Conservation (phyloP, 2,113 vertebrate species). For the Varanus komodoensis region DNA sequence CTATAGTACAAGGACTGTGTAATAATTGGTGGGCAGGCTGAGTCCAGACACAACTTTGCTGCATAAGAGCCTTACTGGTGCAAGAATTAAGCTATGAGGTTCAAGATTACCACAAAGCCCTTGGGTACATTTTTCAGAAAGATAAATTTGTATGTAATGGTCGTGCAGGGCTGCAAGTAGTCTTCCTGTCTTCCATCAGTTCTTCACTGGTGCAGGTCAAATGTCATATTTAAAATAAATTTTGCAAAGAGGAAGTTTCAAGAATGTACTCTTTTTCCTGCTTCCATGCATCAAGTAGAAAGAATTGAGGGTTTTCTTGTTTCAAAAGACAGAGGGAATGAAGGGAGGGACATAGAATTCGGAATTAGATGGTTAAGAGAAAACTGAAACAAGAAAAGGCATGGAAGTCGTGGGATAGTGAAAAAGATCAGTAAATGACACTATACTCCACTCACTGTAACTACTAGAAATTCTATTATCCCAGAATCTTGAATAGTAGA, state of each 20-base stretch:
- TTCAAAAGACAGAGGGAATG: background rate
- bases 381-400: too few relatives aligned
- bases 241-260: background rate
- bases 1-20: background rate
- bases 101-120: background rate
- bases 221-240: background rate
- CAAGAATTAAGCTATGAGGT: background rate
- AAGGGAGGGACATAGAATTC: too few relatives aligned
- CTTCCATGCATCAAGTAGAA: background rate
- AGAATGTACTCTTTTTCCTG: background rate
- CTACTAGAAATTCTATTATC: background rate
- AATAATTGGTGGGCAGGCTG: too few relatives aligned
- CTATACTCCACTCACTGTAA: background rate
- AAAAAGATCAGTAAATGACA: background rate
- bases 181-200: background rate
- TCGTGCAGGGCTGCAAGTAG: background rate
- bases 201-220: background rate
- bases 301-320: background rate
- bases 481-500: too few relatives aligned
- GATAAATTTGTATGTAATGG: background rate
- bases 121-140: background rate
- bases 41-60: background rate
- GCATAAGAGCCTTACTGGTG: background rate
- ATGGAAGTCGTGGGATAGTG: background rate
- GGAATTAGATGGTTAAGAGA: background rate